Evolutionary conservation across 2,113 vertebrate species (phyloP).

Genomic region (Tinamus guttatus): DNA sequence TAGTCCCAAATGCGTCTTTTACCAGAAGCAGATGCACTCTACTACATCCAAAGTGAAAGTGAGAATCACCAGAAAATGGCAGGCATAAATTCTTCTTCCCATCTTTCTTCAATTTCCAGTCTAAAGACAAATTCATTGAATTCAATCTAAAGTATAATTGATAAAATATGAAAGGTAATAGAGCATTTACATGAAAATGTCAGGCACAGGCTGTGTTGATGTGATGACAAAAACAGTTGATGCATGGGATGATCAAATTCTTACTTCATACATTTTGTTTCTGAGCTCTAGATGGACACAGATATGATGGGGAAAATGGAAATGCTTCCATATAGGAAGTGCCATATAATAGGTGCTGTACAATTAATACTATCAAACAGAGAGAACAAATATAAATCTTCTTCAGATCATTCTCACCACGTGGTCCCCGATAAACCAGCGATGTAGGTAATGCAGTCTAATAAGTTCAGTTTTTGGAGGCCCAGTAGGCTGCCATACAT

Average conservation of each 20-base stretch:
- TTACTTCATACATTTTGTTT: neutral
- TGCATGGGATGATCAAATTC: neutral
- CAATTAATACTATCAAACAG: neutral
- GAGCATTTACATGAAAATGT: conserved; percentile 11
- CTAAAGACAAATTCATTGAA: conserved; percentile 24
- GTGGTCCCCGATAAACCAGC: conserved; percentile 89
- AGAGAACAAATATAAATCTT: neutral
- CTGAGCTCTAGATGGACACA: neutral
- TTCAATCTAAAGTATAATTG: conserved; percentile 46
- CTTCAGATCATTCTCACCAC: conserved; percentile 80
- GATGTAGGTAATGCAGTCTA: conserved; percentile 85
- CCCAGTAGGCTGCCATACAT: conserved; percentile 84
- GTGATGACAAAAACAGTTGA: neutral
- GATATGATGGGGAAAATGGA: neutral
- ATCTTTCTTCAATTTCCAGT: conserved; percentile 54
- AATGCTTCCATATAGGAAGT: neutral
- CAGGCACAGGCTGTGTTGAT: neutral
- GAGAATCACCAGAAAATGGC: conserved; percentile 50
- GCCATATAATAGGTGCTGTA: neutral
- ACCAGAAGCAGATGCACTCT: conserved; percentile 46
- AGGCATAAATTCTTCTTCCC: conserved; percentile 48
- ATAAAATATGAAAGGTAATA: conserved; percentile 30
- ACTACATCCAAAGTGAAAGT: conserved; percentile 58
- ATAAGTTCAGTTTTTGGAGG: conserved; percentile 84
- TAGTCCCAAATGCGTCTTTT: conserved; percentile 40